Base-by-base conservation (phyloP, 2,888 invertebrate genomes). In the Euphydryas editha region DNA sequence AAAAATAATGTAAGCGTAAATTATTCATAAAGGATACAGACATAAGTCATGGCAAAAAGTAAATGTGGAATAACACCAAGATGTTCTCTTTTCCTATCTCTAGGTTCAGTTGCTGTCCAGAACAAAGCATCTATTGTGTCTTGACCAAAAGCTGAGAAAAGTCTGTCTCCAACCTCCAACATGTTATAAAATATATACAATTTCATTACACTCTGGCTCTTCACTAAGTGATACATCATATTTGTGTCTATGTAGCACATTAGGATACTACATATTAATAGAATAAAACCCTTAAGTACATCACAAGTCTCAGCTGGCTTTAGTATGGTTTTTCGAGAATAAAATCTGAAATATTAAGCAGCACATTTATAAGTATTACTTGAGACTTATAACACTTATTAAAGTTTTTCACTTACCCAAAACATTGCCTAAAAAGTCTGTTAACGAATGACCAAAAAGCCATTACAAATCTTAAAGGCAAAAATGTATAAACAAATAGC, bases 101-200 rank as follows among this genome's bases (percentile, higher is more conserved):
- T 94, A 0, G 98, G 98, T 85, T 99, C 99, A 7, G 99, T 99
- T 0, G 99, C 99, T 5, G 99, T 99, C 99, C 99, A 99, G 82
- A 99, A 98, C 54, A 99, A 90, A 2, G 99, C 98, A 93, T 99
- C 99, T 71, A 99, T 96, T 10, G 98, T 98, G 83, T 99, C 99
- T 91, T 99, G 99, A 0, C 99, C 99, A 90, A 99, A 98, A 39
- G 98, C 98, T 65, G 99, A 99, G 82, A 99, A 96, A 73, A 99
- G 90, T 72, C 98, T 94, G 90, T 99, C 99, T 15, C 98, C 98
- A 59, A 99, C 98, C 93, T 99, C 99, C 68, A 99, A 92, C 99
- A 99, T 99, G 86, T 99, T 99, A 88, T 98, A 99, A 92, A 99
- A 99, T 83, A 99, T 99, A 84, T 99, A 99, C 74, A 99, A 93